phyloP scores from a whole-genome alignment of 1,140 invertebrate species.

The Mycetomoellerius zeteki region DNA sequence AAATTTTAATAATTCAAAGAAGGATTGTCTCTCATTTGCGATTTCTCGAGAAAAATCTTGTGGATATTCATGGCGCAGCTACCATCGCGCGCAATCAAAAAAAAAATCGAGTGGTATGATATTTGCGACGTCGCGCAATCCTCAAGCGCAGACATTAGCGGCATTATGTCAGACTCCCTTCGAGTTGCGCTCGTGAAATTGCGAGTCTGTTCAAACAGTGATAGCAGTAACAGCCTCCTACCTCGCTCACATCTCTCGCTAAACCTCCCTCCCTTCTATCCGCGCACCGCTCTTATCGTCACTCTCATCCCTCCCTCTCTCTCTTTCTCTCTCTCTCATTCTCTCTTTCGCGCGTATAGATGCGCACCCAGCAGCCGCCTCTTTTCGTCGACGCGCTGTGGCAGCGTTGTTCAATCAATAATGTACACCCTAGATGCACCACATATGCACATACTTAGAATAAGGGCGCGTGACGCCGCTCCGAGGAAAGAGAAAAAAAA shows the following conservation, averaged over 20 bases:
- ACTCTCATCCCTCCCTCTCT: not conserved
- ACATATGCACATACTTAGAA: conserved; percentile 73
- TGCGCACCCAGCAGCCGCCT: conserved; percentile 54
- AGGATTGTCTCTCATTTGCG: not conserved
- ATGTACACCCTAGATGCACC: conserved; percentile 73
- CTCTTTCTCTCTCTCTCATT: conserved; percentile 66
- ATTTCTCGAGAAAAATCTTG: not conserved
- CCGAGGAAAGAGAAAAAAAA: conserved; percentile 22
- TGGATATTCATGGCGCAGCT: not conserved
- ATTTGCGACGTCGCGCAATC: conserved; percentile 64
- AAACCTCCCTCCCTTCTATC: conserved; percentile 40
- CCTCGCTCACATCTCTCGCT: conserved; percentile 64
- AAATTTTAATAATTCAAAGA: conserved; percentile 15
- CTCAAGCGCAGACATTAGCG: conserved; percentile 81
- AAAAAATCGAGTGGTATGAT: conserved; percentile 25
- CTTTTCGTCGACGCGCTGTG: conserved; percentile 64
- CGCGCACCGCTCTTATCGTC: conserved; percentile 10
- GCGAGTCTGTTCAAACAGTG: conserved; percentile 86
- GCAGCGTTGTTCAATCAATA: conserved; percentile 80
- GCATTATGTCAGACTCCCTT: conserved; percentile 81
- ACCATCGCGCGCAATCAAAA: not conserved
- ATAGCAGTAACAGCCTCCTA: conserved; percentile 84
- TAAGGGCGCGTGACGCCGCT: conserved; percentile 43
- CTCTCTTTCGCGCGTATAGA: conserved; percentile 54
- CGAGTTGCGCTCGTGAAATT: conserved; percentile 82